Evolutionary conservation across 2,888 invertebrate species (phyloP), one percentile per base, ranked within the genome.

Genomic region (Glyphotaelius pellucidus): DNA sequence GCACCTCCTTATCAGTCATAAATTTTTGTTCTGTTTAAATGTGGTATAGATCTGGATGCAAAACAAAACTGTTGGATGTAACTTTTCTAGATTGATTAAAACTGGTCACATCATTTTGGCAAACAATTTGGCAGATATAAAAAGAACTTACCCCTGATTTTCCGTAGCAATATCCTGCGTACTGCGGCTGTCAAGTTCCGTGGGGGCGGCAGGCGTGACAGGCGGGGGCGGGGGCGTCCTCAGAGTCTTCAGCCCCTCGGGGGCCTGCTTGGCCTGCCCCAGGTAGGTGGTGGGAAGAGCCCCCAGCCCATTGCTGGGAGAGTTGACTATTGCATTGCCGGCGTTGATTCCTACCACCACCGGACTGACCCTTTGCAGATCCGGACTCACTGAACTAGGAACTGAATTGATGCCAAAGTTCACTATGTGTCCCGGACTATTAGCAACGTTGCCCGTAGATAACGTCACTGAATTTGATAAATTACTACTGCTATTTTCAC

Each of bases 221-320:
- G 92, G 67, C 86, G 38, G 19, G 89, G 52, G 85, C 31, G 80
- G 15, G 42, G 84, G 67, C n/a, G 89, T 91, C 84, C 91, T 85
- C 90, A 35, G 89, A 79, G 90, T 35, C n/a, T 67, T 67, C 67
- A 67, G 67, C 85, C 93, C 91, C 88, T 92, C 92, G 89, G 93
- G 93, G 89, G 93, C 92, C 93, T 93, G 92, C 90, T 93, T 93
- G 88, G 91, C 86, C 92, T 93, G 93, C 31, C 93, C 93, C 90
- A 93, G 92, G 90, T 93, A 93, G 42, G 92, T 92, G 93, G 88
- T 92, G 92, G 91, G 93, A 89, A 93, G 94, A 67, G 67, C 25
- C 47, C 89, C 91, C 88, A 91, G 84, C 35, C 93, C 93, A 83
- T 91, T 91, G 89, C 91, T 91, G 31, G 90, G 90, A 25, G 93